A percentile compares a stretch with the other conserved stretches of the same genome.
phyloP scores from a whole-genome alignment of 2,113 vertebrate species.

The Asarcornis scutulata region DNA sequence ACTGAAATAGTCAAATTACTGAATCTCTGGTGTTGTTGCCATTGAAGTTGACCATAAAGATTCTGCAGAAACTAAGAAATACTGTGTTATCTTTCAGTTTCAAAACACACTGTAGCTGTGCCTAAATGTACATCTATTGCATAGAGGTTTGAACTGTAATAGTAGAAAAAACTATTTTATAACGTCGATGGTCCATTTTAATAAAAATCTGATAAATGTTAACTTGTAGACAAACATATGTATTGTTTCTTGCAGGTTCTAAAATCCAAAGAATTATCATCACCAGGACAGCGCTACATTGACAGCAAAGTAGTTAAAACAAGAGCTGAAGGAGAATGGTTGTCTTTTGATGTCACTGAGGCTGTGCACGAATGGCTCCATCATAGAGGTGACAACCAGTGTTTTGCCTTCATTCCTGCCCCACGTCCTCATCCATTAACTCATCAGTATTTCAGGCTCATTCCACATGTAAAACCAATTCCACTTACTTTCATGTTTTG shows the following conservation, averaged over 20 bases:
- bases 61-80: neutral
- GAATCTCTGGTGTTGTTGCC: neutral
- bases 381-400: slow-evolving; percentile 84
- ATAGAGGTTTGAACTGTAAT: neutral
- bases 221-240: neutral
- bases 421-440: neutral
- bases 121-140: neutral
- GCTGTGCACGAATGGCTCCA: slow-evolving; percentile 95
- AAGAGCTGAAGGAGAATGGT: slow-evolving; percentile 91
- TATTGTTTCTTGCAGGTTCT: slow-evolving; percentile 82
- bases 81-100: neutral
- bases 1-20: neutral
- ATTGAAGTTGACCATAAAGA: neutral
- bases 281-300: slow-evolving; percentile 93
- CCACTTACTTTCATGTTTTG: slow-evolving; percentile 69
- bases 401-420: slow-evolving; percentile 2
- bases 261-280: slow-evolving; percentile 89
- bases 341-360: slow-evolving; percentile 95
- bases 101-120: neutral
- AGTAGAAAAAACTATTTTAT: neutral
- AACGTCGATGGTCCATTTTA: neutral
- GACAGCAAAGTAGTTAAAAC: slow-evolving; percentile 96
- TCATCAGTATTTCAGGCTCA: neutral
- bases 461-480: slow-evolving; percentile 16
- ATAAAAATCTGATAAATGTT: neutral